Evolutionary conservation across 2,113 vertebrate genomes (phyloP).

Genomic region (Oreochromis tanganicae): DNA sequence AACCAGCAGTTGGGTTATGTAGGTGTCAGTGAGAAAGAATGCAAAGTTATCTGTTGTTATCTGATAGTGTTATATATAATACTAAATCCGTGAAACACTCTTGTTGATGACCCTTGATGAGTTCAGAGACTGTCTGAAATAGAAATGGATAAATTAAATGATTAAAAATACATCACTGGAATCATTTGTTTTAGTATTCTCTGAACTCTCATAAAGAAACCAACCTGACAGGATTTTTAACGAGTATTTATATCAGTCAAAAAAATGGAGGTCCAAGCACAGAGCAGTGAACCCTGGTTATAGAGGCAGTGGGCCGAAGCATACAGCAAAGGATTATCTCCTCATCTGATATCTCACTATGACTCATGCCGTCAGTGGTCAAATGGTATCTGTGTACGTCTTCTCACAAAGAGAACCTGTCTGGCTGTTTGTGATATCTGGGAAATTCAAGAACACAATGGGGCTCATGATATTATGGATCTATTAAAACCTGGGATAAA

Average conservation of each 20-base stretch:
- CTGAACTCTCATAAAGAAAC: not conserved
- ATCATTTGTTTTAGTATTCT: not conserved
- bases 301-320: not conserved
- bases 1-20: not conserved
- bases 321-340: constrained; percentile 20
- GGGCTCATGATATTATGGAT: constrained; percentile 1
- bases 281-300: not conserved
- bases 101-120: not conserved
- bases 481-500: not conserved
- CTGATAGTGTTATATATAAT: not conserved
- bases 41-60: not conserved
- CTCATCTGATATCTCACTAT: constrained; percentile 38
- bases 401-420: not conserved
- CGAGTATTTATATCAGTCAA: not conserved
- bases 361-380: constrained; percentile 48
- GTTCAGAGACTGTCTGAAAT: not conserved
- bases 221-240: not conserved
- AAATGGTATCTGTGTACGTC: constrained; percentile 26
- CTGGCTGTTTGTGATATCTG: constrained; percentile 15
- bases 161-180: not conserved
- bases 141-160: not conserved
- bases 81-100: not conserved
- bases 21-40: not conserved
- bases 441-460: not conserved
- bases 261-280: not conserved